Base-by-base conservation (phyloP, 2,113 vertebrate species). In the Peromyscus leucopus region DNA sequence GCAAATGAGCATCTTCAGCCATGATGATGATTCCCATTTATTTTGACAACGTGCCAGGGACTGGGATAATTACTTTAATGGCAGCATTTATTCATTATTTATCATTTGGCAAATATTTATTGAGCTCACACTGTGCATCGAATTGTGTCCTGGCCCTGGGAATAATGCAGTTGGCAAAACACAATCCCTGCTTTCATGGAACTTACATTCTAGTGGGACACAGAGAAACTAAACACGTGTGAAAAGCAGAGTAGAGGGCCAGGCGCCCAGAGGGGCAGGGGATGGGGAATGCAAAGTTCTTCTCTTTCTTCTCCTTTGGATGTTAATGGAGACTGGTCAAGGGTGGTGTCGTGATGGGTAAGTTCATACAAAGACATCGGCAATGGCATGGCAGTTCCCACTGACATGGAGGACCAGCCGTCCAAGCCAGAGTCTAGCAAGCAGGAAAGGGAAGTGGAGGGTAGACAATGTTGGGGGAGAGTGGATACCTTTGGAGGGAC, bases 31-130 rank as follows among this genome's bases (percentile, higher is more conserved):
- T 65, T 51, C 76, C 39, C 65, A 55, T 86, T 94, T 89, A 89
- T 83, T 89, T 72, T 87, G 74, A 84, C 92, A 83, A 21, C 2
- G 59, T 75, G 87, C 83, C 89, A 79, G 78, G 86, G 90, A 69
- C 24, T n/a, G 82, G 87, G 92, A 51, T 87, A 46, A 93, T 94
- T 87, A 89, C 31, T 39, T 88, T 80, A 90, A 94, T 4, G 36
- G 28, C 46, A 84, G 48, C 28, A 42, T 86, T 90, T 96, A 78
- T 91, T 97, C 46, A 55, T 95, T 59, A 86, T 71, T 88, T 82
- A 91, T 93, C 86, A 96, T 83, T 91, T 2, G 21, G 93, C n/a
- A 83, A 69, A 87, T 94, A 61, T 95, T 96, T 95, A 78, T 42
- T 48, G 78, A 96, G 61, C 39, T 76, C 83, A 69, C 80, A 95